Conservation (phyloP, 2,797 vertebrate genomes). For the Decapterus maruadsi region DNA sequence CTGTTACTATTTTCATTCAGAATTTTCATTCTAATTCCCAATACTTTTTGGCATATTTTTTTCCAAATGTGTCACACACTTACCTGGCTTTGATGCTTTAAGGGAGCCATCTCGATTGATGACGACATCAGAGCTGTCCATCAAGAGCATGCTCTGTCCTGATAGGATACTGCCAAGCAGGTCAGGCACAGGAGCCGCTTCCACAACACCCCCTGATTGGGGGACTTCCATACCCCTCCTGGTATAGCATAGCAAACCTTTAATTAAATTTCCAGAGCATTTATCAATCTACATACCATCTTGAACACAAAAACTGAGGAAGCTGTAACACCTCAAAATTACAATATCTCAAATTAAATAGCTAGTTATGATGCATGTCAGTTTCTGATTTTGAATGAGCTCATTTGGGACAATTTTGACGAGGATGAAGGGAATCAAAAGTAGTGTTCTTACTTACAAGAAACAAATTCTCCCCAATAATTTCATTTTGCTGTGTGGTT, state of each 20-base stretch:
- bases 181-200: slow-evolving; percentile 91
- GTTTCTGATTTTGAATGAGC: not conserved
- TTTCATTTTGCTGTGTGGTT: not conserved
- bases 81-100: slow-evolving; percentile 89
- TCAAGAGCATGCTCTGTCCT: slow-evolving; percentile 94
- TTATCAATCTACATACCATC: not conserved
- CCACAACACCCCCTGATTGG: slow-evolving; percentile 80
- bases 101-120: slow-evolving; percentile 97
- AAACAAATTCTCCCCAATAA: not conserved
- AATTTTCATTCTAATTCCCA: too few species aligned
- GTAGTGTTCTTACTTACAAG: too few species aligned
- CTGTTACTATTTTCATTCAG: not conserved
- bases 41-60: too few species aligned
- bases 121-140: slow-evolving; percentile 93
- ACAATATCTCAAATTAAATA: not conserved
- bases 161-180: slow-evolving; percentile 95
- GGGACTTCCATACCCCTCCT: slow-evolving; percentile 71
- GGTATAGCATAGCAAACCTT: slow-evolving; percentile 42
- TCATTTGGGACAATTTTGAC: not conserved
- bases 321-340: not conserved
- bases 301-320: not conserved
- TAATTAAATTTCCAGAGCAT: slow-evolving; percentile 18
- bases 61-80: slow-evolving; percentile 22
- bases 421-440: not conserved
- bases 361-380: not conserved